These are phyloP conservation scores for Saguinus midas DNA, from an alignment of 2,113 vertebrate genomes.

Conservation along the genomic window DNA sequence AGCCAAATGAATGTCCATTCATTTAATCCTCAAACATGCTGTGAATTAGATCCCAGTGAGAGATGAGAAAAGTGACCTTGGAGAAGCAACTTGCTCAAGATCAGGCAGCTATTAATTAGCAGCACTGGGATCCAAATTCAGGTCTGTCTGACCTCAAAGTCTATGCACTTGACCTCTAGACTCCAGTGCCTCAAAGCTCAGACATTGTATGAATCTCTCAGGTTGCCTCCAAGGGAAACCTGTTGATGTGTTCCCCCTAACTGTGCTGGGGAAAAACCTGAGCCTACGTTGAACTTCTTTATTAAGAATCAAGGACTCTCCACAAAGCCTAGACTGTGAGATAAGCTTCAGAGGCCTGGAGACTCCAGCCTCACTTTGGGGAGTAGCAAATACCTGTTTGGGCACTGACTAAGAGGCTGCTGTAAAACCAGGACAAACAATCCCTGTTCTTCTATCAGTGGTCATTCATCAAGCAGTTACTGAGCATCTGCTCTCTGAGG, in stretches of 20 bases:
- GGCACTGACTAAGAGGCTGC: neutral
- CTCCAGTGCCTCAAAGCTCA: neutral
- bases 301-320: neutral
- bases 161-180: neutral
- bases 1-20: neutral
- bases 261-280: neutral
- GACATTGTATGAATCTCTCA: neutral
- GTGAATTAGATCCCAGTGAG: neutral
- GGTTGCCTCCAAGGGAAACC: neutral
- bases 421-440: neutral
- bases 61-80: neutral
- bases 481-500: slow-evolving; percentile 33
- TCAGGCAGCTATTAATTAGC: neutral
- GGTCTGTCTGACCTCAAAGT: neutral
- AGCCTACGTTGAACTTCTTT: neutral
- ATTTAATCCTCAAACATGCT: neutral
- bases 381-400: neutral
- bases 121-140: neutral
- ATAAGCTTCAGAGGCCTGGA: neutral
- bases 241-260: no score
- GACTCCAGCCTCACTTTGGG: neutral
- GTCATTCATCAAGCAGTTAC: slow-evolving; percentile 50
- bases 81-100: neutral
- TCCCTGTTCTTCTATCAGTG: neutral
- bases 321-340: neutral